A percentile compares a stretch with the other conserved stretches of the same genome.
Conservation (phyloP, 1,140 invertebrate species). For the Ceratosolen fusciceps region DNA sequence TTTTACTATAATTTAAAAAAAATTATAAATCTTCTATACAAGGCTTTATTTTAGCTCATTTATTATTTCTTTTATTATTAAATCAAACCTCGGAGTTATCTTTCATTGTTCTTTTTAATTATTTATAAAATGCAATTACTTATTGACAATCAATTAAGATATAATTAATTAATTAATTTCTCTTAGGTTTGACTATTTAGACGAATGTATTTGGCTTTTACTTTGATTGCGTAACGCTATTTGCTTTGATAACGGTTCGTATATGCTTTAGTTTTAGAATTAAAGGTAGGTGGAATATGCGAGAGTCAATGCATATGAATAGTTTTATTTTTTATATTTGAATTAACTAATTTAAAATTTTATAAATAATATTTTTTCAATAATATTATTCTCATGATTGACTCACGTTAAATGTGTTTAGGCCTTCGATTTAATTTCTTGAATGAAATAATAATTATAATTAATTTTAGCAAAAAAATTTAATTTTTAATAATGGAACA, state of each 20-base stretch:
- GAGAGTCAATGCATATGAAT: conserved; percentile 63
- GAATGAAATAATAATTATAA: conserved; percentile 13
- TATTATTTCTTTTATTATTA: conserved; percentile 55
- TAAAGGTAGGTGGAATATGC: conserved; percentile 67
- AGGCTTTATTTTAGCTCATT: conserved; percentile 65
- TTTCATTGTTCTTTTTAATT: conserved; percentile 19
- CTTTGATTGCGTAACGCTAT: conserved; percentile 72
- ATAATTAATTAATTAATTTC: conserved; percentile 50
- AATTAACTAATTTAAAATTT: no score
- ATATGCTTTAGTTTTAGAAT: conserved; percentile 70
- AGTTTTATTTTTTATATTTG: conserved; percentile 47
- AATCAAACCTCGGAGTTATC: conserved; percentile 55
- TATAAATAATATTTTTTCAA: conserved; percentile 8
- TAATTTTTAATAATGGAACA: conserved; percentile 45
- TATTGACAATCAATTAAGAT: background rate
- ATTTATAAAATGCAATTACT: background rate
- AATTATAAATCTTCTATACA: conserved; percentile 58
- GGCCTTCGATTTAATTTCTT: conserved; percentile 40
- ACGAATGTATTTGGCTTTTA: conserved; percentile 71
- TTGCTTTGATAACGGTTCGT: conserved; percentile 72
- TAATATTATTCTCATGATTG: conserved; percentile 43
- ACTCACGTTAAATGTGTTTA: conserved; percentile 43
- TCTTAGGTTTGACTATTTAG: conserved; percentile 66
- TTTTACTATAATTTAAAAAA: conserved; percentile 57
- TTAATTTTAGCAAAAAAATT: conserved; percentile 41